Evolutionary conservation across 2,113 vertebrate genomes (phyloP).

Genomic region (Oreocharis arfaki): DNA sequence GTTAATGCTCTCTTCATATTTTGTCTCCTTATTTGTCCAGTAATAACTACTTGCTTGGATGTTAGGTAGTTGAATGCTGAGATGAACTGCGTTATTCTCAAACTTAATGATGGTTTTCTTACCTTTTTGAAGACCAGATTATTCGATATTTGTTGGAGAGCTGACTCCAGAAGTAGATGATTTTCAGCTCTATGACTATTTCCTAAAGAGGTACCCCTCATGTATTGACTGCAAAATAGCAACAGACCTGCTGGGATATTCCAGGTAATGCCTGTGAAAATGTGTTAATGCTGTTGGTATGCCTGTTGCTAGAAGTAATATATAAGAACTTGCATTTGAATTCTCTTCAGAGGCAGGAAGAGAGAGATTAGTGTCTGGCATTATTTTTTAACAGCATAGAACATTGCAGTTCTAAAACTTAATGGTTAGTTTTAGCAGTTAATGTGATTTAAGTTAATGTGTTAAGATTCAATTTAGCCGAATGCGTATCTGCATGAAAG

Average conservation of each 20-base stretch:
- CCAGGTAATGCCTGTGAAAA: slow-evolving; percentile 73
- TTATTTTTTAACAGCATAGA: neutral
- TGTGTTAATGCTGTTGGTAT: neutral
- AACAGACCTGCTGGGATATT: slow-evolving; percentile 86
- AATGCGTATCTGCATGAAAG: neutral
- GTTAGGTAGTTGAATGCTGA: neutral
- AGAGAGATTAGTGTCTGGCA: neutral
- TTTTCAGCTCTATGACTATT: slow-evolving; percentile 88
- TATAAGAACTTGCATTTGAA: fast-evolving
- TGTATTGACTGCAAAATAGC: slow-evolving; percentile 92
- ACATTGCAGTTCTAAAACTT: neutral
- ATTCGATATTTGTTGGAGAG: slow-evolving; percentile 90
- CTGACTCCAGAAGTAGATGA: slow-evolving; percentile 88
- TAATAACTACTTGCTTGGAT: neutral
- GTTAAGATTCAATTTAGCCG: neutral
- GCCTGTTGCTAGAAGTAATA: neutral
- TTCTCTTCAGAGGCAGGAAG: neutral
- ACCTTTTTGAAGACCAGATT: slow-evolving; percentile 76
- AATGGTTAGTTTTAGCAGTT: neutral
- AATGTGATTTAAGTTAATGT: neutral
- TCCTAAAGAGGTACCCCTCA: slow-evolving; percentile 85
- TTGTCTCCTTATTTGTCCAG: neutral
- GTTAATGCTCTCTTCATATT: neutral
- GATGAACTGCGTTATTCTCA: neutral
- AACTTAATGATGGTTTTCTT: neutral